phyloP scores from a whole-genome alignment of 1,140 invertebrate species.

The Trachelipus rathkii region DNA sequence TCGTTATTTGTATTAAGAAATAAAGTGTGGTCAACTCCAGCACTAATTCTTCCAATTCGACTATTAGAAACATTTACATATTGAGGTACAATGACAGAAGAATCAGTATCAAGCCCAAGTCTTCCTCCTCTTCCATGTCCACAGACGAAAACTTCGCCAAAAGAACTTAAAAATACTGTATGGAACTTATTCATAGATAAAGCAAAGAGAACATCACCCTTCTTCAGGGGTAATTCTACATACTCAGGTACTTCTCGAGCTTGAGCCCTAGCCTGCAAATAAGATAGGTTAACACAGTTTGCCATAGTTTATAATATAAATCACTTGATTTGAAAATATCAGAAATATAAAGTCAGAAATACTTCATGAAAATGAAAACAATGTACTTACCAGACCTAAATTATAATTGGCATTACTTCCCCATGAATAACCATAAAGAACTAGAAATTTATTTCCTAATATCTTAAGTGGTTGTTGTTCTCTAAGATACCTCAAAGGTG shows the following conservation, averaged over 20 bases:
- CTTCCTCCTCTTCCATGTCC: slow-evolving; percentile 16
- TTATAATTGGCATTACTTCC: slow-evolving; percentile 11
- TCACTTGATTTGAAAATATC: too few relatives aligned
- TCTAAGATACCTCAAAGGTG: neutral
- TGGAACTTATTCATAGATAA: slow-evolving; percentile 16
- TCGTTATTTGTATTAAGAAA: neutral
- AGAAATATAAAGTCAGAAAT: too few relatives aligned
- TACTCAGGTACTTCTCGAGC: neutral
- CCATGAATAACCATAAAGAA: slow-evolving; percentile 6
- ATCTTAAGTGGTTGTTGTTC: neutral
- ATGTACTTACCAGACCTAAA: neutral
- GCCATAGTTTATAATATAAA: too few relatives aligned
- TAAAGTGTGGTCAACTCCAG: neutral
- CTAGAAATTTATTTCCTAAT: neutral
- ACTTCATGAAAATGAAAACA: neutral
- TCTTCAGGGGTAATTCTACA: neutral
- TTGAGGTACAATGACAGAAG: neutral
- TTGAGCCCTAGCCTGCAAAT: neutral
- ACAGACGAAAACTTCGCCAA: slow-evolving; percentile 3
- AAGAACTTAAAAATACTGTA: neutral
- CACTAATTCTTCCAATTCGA: neutral
- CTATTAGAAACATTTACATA: neutral
- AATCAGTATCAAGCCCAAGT: slow-evolving; percentile 6
- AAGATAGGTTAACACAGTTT: neutral
- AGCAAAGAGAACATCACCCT: neutral